A percentile compares a stretch with the other conserved stretches of the same genome.
phyloP scores from a whole-genome alignment of 2,113 vertebrate genomes.

The Meriones unguiculatus region DNA sequence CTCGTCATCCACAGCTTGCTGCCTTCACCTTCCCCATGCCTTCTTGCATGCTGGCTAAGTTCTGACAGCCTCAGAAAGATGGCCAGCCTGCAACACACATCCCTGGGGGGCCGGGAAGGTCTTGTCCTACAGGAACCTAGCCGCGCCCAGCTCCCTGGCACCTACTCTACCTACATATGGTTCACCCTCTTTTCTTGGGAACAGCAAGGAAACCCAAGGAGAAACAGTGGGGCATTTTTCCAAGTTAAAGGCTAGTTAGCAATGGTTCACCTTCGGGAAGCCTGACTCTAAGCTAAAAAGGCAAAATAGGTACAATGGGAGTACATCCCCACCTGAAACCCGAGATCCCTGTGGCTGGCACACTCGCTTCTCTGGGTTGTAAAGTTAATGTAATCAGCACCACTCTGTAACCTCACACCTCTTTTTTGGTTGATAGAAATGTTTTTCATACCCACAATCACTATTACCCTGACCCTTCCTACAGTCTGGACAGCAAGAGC shows the following conservation, averaged over 20 bases:
- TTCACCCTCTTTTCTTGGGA: neutral
- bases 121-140: neutral
- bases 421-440: slow-evolving; percentile 51
- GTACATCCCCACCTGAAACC: neutral
- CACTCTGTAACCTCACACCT: slow-evolving; percentile 8
- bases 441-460: slow-evolving; percentile 49
- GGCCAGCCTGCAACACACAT: neutral
- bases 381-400: neutral
- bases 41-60: neutral
- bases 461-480: slow-evolving; percentile 1
- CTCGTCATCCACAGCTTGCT: accelerated
- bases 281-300: neutral
- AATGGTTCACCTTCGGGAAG: neutral
- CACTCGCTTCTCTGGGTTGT: neutral
- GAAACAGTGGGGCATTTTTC: neutral
- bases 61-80: neutral
- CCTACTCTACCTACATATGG: neutral
- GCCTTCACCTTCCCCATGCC: accelerated
- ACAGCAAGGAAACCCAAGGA: neutral
- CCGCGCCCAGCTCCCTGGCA: neutral
- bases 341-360: accelerated
- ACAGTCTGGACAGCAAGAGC: slow-evolving; percentile 11
- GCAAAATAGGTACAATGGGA: neutral
- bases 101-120: neutral
- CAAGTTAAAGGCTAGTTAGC: neutral